Evolutionary conservation across 1,140 invertebrate genomes (phyloP).

Genomic region (Panagrolaimus sp.): DNA sequence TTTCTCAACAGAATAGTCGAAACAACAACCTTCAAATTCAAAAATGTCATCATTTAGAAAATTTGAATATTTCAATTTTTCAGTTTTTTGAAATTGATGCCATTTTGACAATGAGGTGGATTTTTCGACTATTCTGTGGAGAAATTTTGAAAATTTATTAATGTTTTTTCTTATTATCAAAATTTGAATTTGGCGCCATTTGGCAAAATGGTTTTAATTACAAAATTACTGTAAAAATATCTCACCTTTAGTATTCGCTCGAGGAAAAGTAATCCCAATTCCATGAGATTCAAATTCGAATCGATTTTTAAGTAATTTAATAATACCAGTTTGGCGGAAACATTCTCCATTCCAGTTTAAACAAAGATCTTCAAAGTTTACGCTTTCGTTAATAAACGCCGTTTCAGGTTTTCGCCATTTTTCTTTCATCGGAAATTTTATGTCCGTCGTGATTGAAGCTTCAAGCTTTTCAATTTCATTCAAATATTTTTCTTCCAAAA

Average conservation of each 20-base stretch:
- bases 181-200: neutral
- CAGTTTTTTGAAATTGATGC: no score
- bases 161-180: neutral
- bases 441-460: constrained; percentile 39
- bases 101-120: no score
- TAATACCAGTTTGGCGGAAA: constrained; percentile 53
- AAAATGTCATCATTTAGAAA: no score
- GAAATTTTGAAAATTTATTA: no score
- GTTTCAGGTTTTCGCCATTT: constrained; percentile 42
- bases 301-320: constrained; percentile 48
- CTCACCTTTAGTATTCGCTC: constrained; percentile 56
- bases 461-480: constrained; percentile 53
- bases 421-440: constrained; percentile 42
- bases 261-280: constrained; percentile 53
- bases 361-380: constrained; percentile 53
- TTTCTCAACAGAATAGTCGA: no score
- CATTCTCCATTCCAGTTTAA: constrained; percentile 58
- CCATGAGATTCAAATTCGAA: constrained; percentile 48
- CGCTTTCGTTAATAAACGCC: constrained; percentile 31
- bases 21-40: no score
- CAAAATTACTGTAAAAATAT: no score
- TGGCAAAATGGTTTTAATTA: no score
- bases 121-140: no score
- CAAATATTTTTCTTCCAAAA: constrained; percentile 47
- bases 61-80: no score